Evolutionary conservation across 2,797 vertebrate species (phyloP).

Genomic region (Helicolenus hilgendorfi): DNA sequence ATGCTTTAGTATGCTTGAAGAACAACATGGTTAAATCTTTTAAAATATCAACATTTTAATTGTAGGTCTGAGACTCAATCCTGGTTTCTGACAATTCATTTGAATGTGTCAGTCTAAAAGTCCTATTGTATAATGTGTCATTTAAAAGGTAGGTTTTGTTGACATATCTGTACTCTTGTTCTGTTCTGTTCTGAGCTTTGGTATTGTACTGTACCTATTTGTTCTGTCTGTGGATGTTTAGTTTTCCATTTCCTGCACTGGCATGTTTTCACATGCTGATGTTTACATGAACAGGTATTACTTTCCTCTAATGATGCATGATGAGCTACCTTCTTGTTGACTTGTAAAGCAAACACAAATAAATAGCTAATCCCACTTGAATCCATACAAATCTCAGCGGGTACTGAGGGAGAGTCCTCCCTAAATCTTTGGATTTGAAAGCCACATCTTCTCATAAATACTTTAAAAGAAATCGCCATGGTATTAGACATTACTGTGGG

Average conservation of each 20-base stretch:
- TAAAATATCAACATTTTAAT: background rate
- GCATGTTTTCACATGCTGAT: background rate
- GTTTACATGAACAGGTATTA: background rate
- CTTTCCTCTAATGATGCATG: background rate
- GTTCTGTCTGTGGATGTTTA: background rate
- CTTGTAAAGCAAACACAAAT: conserved; percentile 14
- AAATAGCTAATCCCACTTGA: conserved; percentile 26
- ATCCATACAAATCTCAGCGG: conserved; percentile 12
- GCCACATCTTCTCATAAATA: conserved; percentile 36
- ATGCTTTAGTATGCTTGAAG: background rate
- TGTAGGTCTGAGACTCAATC: background rate
- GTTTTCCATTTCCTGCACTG: background rate
- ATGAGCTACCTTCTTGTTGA: conserved; percentile 4
- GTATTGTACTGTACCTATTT: background rate
- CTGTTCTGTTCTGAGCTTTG: no score
- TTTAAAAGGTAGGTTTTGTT: background rate
- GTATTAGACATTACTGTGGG: conserved; percentile 37
- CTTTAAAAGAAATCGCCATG: conserved; percentile 39
- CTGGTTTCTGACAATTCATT: no score
- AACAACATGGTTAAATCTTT: background rate
- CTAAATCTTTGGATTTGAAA: conserved; percentile 50
- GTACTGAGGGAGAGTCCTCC: background rate
- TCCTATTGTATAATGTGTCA: no score
- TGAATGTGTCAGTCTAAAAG: no score
- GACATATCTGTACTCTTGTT: background rate